Evolutionary conservation across 1,140 invertebrate genomes (phyloP).

Genomic region (Panagrolaimus sp.): DNA sequence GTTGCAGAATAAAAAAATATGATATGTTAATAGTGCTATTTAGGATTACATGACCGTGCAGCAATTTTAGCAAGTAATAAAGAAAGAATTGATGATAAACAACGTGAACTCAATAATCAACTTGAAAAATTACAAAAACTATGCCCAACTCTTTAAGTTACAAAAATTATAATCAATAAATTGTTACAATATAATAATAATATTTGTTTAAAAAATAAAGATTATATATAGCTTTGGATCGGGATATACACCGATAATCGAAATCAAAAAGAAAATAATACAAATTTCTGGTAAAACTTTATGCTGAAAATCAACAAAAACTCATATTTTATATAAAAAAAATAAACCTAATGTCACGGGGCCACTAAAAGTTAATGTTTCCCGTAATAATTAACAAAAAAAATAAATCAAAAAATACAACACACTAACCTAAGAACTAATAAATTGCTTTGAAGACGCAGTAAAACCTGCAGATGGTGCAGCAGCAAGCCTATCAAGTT

Average conservation of each 20-base stretch:
- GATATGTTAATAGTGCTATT: background rate
- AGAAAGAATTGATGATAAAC: slow-evolving; percentile 33
- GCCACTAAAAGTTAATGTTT: background rate
- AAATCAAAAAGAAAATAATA: background rate
- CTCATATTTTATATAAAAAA: no score
- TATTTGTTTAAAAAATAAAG: background rate
- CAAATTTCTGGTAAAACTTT: no score
- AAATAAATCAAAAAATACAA: slow-evolving; percentile 19
- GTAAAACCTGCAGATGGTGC: background rate
- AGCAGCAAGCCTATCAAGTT: slow-evolving; percentile 23
- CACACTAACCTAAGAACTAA: background rate
- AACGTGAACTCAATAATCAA: slow-evolving; percentile 29
- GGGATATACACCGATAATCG: background rate
- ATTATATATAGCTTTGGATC: no score
- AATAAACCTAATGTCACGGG: background rate
- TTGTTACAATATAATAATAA: slow-evolving; percentile 1
- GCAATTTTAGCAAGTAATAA: slow-evolving; percentile 21
- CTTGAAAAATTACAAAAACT: slow-evolving; percentile 35
- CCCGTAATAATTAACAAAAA: background rate
- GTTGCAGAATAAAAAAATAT: slow-evolving; percentile 12
- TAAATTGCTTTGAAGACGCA: background rate
- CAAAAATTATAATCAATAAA: background rate
- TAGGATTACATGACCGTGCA: slow-evolving; percentile 20
- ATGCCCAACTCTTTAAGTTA: slow-evolving; percentile 18
- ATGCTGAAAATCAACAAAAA: no score